Conservation (phyloP, 2,113 vertebrate species). For the Hyla sarda region DNA sequence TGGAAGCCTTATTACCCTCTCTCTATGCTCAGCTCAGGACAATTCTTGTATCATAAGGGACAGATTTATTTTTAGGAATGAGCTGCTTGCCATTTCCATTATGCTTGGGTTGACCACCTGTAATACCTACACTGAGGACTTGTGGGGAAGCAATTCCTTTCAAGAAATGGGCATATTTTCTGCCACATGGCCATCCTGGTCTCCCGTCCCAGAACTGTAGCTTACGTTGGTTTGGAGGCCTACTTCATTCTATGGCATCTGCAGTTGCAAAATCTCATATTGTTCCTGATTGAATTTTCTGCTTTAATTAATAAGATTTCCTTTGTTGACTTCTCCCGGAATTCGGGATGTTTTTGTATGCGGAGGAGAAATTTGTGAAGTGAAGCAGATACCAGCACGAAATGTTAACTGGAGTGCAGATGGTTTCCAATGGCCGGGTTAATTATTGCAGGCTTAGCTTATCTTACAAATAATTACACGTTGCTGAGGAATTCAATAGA, state of each 20-base stretch:
- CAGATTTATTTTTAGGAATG: too few relatives aligned
- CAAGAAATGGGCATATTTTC: background rate
- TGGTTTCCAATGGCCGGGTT: slow-evolving; percentile 60
- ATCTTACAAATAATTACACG: slow-evolving; percentile 65
- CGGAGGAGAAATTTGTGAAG: background rate
- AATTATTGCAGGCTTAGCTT: slow-evolving; percentile 70
- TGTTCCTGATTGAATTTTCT: slow-evolving; percentile 39
- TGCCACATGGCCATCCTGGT: background rate
- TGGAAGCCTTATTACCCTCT: too few relatives aligned
- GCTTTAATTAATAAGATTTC: slow-evolving; percentile 34
- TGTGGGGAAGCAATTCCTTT: too few relatives aligned
- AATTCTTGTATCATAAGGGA: too few relatives aligned
- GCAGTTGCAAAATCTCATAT: background rate
- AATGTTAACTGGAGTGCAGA: slow-evolving; percentile 67
- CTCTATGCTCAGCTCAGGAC: too few relatives aligned
- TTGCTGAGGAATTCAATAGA: slow-evolving; percentile 3
- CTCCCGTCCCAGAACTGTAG: background rate
- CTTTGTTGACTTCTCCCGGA: slow-evolving; percentile 25
- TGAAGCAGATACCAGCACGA: background rate
- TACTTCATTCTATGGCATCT: background rate
- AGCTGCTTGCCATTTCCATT: too few relatives aligned
- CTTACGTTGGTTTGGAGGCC: background rate
- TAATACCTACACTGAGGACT: too few relatives aligned
- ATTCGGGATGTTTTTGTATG: slow-evolving; percentile 10
- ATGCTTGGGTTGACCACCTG: too few relatives aligned